Conservation (phyloP, 2,113 vertebrate species). For the Rhipidura dahli region DNA sequence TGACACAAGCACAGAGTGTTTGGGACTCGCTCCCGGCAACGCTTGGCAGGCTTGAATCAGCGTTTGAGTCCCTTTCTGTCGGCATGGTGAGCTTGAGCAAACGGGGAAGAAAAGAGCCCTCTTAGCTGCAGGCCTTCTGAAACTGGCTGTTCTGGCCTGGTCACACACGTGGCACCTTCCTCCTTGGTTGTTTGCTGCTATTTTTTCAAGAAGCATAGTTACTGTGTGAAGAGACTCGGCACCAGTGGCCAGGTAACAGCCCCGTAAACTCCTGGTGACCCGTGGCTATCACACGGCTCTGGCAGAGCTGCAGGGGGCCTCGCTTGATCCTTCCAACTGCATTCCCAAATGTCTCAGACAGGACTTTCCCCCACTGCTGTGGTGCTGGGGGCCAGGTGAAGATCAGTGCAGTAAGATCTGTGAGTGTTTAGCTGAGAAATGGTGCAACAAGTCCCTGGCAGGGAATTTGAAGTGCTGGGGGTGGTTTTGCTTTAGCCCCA, state of each 20-base stretch:
- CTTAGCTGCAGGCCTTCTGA: neutral
- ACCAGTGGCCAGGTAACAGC: neutral
- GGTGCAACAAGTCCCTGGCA: neutral
- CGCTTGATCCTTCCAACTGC: neutral
- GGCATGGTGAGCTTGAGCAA: neutral
- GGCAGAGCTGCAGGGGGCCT: neutral
- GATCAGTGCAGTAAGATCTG: fast-evolving
- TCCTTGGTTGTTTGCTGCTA: neutral
- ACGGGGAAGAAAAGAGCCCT: fast-evolving
- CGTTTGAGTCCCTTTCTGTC: neutral
- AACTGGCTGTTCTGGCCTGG: neutral
- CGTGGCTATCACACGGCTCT: neutral
- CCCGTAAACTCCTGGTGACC: fast-evolving
- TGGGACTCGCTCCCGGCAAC: neutral
- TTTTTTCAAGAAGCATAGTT: neutral
- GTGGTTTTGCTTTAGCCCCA: neutral
- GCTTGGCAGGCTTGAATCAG: neutral
- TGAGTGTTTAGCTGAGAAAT: neutral
- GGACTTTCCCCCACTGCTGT: neutral
- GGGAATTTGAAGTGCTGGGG: neutral
- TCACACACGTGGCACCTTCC: neutral
- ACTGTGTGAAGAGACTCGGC: neutral
- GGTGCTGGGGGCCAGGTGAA: neutral
- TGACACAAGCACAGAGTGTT: neutral
- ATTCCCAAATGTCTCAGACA: neutral